Percentiles rank a stretch among this genome's conserved stretches.
Conservation (phyloP, 2,888 invertebrate species). For the Erannis defoliaria region DNA sequence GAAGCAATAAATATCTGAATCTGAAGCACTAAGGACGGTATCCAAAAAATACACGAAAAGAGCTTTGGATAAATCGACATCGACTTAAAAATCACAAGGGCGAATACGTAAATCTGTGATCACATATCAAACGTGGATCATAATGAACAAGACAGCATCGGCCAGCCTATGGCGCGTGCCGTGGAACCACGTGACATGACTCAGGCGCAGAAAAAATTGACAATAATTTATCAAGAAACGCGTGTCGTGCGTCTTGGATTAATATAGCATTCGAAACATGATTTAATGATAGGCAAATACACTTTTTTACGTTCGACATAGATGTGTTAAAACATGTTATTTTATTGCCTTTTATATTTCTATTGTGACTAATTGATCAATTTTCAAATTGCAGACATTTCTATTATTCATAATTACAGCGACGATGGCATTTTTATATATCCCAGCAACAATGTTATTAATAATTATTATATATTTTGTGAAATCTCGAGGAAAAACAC, state of each 20-base stretch:
- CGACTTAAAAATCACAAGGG: too few relatives aligned
- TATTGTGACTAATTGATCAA: slow-evolving; percentile 34
- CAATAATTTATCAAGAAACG: slow-evolving; percentile 49
- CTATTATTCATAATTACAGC: slow-evolving; percentile 30
- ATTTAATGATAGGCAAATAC: slow-evolving; percentile 48
- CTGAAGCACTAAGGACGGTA: background rate
- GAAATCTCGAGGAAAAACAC: background rate
- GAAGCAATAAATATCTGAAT: too few relatives aligned
- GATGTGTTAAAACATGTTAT: slow-evolving; percentile 42
- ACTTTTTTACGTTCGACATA: slow-evolving; percentile 33
- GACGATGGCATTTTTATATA: slow-evolving; percentile 6
- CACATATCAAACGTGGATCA: background rate
- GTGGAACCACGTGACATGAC: slow-evolving; percentile 44
- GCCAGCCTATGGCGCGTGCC: slow-evolving; percentile 54
- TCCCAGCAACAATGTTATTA: slow-evolving; percentile 9
- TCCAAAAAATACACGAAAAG: background rate
- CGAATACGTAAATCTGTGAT: background rate
- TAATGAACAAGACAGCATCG: background rate
- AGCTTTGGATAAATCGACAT: background rate
- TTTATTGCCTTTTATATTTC: slow-evolving; percentile 38
- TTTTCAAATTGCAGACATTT: slow-evolving; percentile 29
- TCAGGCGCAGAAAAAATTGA: slow-evolving; percentile 49
- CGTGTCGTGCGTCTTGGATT: slow-evolving; percentile 49
- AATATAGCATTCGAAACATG: slow-evolving; percentile 49
- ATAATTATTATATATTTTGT: slow-evolving; percentile 1